A percentile compares a stretch with the other conserved stretches of the same genome.
Evolutionary conservation across 2,888 invertebrate genomes (phyloP).

Genomic region (Stenchaetothrips biformis): DNA sequence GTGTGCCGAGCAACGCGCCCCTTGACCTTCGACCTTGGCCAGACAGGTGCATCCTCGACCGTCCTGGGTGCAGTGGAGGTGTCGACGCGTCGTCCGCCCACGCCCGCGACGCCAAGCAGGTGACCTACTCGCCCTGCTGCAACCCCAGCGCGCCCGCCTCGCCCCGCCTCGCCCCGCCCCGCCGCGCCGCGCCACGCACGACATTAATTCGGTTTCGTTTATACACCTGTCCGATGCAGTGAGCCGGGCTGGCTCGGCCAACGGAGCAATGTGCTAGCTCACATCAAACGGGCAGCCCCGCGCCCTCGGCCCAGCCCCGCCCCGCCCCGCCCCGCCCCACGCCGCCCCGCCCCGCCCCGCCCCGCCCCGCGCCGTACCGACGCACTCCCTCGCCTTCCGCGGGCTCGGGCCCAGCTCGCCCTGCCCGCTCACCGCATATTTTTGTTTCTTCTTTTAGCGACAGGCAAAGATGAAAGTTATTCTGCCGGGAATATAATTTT

Average conservation of each 20-base stretch:
- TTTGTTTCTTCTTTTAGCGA: conserved; percentile 25
- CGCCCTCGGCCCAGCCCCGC: not conserved
- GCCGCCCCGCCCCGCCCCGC: not conserved
- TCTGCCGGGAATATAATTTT: conserved; percentile 25
- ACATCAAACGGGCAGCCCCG: conserved; percentile 1
- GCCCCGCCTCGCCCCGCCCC: not conserved
- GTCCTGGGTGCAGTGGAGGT: too few relatives aligned
- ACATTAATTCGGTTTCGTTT: conserved; percentile 22
- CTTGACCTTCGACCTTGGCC: too few relatives aligned
- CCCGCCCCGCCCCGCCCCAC: not conserved
- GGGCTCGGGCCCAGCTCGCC: not conserved
- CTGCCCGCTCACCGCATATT: conserved; percentile 22
- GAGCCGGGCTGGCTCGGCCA: not conserved
- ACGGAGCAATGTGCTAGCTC: conserved; percentile 14
- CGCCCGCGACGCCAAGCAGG: not conserved
- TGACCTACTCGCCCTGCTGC: not conserved
- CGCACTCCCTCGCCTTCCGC: conserved; percentile 1
- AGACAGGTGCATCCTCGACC: too few relatives aligned
- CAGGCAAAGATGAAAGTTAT: conserved; percentile 25
- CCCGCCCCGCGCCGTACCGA: not conserved
- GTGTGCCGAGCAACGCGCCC: too few relatives aligned
- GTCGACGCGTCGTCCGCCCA: not conserved
- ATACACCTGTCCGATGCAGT: conserved; percentile 20
- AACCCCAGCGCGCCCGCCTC: not conserved
- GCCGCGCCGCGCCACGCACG: not conserved